phyloP scores from a whole-genome alignment of 2,888 invertebrate genomes.

The Leptinotarsa rubiginosa region DNA sequence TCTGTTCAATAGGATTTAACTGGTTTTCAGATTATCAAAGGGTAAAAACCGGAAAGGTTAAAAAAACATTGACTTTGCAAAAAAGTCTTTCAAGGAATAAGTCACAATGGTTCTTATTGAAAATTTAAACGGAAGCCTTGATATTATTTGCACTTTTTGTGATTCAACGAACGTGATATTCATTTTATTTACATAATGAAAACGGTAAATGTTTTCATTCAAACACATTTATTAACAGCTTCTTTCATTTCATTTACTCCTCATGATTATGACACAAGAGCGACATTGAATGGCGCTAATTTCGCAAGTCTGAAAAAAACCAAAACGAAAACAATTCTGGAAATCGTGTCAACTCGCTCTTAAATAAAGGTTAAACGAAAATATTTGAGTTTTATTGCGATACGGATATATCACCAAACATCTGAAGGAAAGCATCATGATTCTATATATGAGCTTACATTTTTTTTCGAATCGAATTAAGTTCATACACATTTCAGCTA shows the following conservation, averaged over 20 bases:
- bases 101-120: not conserved
- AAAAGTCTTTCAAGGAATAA: no score
- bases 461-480: conserved; percentile 5
- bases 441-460: not conserved
- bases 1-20: no score
- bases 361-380: conserved; percentile 26
- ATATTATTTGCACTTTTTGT: conserved; percentile 5
- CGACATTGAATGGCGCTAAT: conserved; percentile 22
- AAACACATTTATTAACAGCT: conserved; percentile 22
- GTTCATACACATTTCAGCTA: not conserved
- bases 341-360: conserved; percentile 35
- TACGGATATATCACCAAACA: conserved; percentile 13
- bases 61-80: no score
- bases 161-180: not conserved
- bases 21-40: no score
- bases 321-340: conserved; percentile 28
- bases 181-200: conserved; percentile 8
- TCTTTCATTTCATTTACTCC: conserved; percentile 2
- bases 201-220: conserved; percentile 4
- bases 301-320: conserved; percentile 30
- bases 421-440: not conserved
- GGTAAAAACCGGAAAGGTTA: no score
- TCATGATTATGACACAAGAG: conserved; percentile 9
- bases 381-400: conserved; percentile 2
- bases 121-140: not conserved